Evolutionary conservation across 2,797 vertebrate species (phyloP), one percentile per base, ranked within the genome.

Genomic region (Chaunax sp.): DNA sequence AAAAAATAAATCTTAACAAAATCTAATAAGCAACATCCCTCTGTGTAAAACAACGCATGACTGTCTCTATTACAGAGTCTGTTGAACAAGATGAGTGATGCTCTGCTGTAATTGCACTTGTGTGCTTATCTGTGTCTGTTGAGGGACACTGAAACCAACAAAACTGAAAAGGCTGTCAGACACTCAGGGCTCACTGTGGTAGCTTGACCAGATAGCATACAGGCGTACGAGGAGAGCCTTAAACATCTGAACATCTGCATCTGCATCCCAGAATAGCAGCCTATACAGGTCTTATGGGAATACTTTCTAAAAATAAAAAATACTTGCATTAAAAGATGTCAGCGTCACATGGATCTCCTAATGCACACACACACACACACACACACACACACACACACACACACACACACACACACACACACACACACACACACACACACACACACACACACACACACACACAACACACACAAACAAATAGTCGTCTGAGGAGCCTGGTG

Each of bases 401-500:
- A 30, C 50, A 13, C 51, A n/a, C 28, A 30, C 49, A 52, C 15
- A 52, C 26, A 35, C 49, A 35, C 16, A 10, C 26, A 18, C 49
- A 28, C 16, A 38, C 11, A 54, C 56, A 63, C 50, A 40, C 56
- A 75, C 18, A 30, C 50, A 13, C 51, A n/a, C 28, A 30, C 49
- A 52, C 15, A 52, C 26, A 35, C 49, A 35, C 16, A 10, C 26
- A 18, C 35, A 57, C 67, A 64, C 59, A 77, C 30, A 68, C 26
- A 76, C 60, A 76, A 41, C 54, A 66, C 18, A 44, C 54, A 60
- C 55, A 72, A 15, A 64, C 28, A 72, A 52, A 75, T 28, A 68
- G 45, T 10, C 16, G 12, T 75, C 50, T 57, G 56, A 81, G 80
- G 69, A 85, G 75, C 72, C 69, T 65, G 89, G 86, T 89, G 87